Conservation (phyloP, 2,888 invertebrate species). For the Ophion ventricosus region DNA sequence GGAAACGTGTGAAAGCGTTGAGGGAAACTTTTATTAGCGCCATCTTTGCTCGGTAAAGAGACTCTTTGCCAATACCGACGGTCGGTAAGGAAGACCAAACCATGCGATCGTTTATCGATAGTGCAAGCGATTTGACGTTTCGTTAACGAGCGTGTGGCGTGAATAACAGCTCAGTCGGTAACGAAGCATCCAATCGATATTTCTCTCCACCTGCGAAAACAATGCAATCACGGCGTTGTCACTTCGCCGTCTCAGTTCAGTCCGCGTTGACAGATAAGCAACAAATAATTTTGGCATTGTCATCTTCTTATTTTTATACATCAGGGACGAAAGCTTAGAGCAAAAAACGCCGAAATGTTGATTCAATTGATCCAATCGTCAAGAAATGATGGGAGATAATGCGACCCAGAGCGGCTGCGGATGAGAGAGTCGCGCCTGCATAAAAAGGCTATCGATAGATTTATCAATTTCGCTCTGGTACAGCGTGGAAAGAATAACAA, state of each 20-base stretch:
- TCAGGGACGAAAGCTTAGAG: neutral
- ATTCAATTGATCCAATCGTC: neutral
- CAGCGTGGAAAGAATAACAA: neutral
- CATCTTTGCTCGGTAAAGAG: neutral
- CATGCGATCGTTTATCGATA: neutral
- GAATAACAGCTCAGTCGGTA: neutral
- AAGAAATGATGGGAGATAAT: constrained; percentile 26
- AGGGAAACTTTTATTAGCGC: constrained; percentile 18
- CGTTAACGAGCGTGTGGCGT: neutral
- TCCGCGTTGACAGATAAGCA: neutral
- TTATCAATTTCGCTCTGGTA: neutral
- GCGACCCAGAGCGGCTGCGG: constrained; percentile 5
- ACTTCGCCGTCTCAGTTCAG: neutral
- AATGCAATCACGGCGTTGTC: constrained; percentile 6
- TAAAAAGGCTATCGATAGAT: neutral
- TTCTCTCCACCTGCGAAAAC: constrained; percentile 2
- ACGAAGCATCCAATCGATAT: neutral
- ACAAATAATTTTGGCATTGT: neutral
- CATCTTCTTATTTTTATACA: constrained; percentile 1
- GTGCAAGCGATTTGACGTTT: neutral
- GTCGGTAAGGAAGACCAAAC: neutral
- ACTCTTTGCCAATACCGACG: neutral
- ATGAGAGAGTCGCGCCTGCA: neutral
- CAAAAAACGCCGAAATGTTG: neutral
- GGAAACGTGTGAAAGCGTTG: neutral